These are phyloP conservation scores for Nephrotoma appendiculata DNA, from an alignment of 2,888 invertebrate species.

Conservation along the genomic window DNA sequence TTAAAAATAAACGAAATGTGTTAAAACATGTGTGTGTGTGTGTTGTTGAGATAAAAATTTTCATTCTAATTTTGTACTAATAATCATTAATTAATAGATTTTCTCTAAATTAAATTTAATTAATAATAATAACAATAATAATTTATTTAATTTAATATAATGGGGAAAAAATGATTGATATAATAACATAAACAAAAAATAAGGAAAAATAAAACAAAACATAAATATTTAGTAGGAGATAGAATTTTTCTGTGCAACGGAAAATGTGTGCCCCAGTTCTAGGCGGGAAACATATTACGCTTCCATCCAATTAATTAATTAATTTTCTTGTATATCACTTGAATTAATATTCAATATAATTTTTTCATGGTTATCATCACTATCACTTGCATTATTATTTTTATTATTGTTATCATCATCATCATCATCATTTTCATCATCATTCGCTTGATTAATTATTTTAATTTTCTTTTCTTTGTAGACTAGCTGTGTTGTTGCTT, in stretches of 20 bases:
- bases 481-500: constrained; percentile 3
- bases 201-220: not conserved
- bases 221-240: not conserved
- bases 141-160: not conserved
- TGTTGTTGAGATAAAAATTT: not conserved
- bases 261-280: not conserved
- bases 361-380: constrained; percentile 1
- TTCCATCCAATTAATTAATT: not conserved
- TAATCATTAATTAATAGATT: not conserved
- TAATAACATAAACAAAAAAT: not conserved
- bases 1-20: not conserved
- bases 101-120: not conserved
- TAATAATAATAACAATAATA: not conserved
- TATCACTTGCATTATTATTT: not conserved
- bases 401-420: not conserved
- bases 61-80: not conserved
- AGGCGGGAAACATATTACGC: not conserved
- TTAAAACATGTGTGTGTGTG: not conserved
- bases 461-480: constrained; percentile 1
- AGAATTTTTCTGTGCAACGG: not conserved
- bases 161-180: not conserved
- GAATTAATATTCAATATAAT: constrained; percentile 2
- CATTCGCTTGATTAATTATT: not conserved
- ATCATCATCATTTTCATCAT: not conserved
- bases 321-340: constrained; percentile 1